These are phyloP conservation scores for Steatocranus sp. DNA, from an alignment of 2,797 vertebrate species.

Conservation along the genomic window DNA sequence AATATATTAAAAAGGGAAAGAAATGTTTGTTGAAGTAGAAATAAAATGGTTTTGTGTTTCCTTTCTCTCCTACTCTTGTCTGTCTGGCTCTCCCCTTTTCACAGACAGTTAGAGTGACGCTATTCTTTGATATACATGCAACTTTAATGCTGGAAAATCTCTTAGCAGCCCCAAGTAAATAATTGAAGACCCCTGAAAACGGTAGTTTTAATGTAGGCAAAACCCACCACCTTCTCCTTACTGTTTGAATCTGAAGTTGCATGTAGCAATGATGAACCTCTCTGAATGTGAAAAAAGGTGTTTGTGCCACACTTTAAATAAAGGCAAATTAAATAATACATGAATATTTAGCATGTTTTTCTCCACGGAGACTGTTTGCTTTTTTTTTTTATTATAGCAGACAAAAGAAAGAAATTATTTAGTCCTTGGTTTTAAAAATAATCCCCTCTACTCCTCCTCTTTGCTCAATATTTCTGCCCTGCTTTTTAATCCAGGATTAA, in stretches of 20 bases:
- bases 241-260: conserved; percentile 1
- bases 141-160: conserved; percentile 66
- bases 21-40: neutral
- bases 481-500: conserved; percentile 49
- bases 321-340: neutral
- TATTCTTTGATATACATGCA: conserved; percentile 68
- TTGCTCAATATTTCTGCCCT: conserved; percentile 11
- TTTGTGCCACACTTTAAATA: neutral
- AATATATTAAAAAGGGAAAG: neutral
- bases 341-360: conserved; percentile 8
- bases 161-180: conserved; percentile 55
- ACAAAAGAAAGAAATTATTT: conserved; percentile 25
- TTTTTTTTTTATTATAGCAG: neutral
- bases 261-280: neutral
- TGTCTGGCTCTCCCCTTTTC: neutral
- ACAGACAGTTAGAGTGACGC: conserved; percentile 34
- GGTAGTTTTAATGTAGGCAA: neutral
- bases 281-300: neutral
- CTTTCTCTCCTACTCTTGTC: neutral
- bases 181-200: conserved; percentile 55
- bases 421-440: conserved; percentile 17
- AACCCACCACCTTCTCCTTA: neutral
- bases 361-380: neutral
- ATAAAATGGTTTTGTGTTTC: neutral
- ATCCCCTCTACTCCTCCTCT: conserved; percentile 11